phyloP scores from a whole-genome alignment of 2,113 vertebrate genomes.

The Eudorcas thomsonii region DNA sequence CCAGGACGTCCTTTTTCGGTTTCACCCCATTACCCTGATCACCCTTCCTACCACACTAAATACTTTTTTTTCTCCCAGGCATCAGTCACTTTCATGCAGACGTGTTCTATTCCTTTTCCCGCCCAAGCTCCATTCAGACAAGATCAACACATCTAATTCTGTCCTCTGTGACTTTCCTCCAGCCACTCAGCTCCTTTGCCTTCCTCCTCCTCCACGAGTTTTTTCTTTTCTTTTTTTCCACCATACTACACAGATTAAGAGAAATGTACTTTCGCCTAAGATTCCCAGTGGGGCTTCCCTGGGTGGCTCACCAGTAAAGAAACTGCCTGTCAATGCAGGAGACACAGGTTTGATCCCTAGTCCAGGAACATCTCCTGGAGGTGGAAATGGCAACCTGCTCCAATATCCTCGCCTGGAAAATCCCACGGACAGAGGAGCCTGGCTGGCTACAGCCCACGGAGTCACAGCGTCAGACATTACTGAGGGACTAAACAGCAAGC shows the following conservation, averaged over 20 bases:
- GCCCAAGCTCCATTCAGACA: neutral
- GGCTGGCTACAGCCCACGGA: neutral
- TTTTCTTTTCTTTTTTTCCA: neutral
- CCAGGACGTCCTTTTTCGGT: neutral
- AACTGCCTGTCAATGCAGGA: neutral
- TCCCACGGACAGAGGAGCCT: neutral
- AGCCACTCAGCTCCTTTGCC: neutral
- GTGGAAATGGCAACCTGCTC: neutral
- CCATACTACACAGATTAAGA: neutral
- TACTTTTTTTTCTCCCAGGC: neutral
- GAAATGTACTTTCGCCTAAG: neutral
- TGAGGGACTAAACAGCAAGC: neutral
- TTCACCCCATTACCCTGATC: constrained; percentile 19
- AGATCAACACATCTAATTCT: neutral
- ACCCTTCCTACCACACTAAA: neutral
- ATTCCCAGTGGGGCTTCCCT: neutral
- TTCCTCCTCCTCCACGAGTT: neutral
- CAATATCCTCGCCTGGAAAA: neutral
- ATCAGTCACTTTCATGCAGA: neutral
- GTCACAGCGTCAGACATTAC: neutral
- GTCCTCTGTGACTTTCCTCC: neutral
- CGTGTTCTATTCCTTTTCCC: neutral
- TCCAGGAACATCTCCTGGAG: neutral
- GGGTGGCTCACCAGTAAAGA: neutral
- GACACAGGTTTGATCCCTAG: neutral